Conservation (phyloP, 2,113 vertebrate species). For the Pimephales promelas region DNA sequence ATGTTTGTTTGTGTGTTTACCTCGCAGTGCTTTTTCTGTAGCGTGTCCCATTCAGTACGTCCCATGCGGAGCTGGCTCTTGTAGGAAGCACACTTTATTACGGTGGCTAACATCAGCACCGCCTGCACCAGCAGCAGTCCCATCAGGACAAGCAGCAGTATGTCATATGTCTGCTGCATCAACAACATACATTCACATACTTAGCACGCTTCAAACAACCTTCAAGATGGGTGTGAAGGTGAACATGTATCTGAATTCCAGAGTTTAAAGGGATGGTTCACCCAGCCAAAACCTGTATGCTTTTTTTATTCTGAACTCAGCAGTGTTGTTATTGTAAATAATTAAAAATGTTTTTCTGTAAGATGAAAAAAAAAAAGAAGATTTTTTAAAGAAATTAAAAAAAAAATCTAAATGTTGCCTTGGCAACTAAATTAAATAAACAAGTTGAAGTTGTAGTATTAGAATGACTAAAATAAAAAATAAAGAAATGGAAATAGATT, state of each 20-base stretch:
- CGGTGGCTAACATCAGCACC: conserved; percentile 86
- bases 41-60: conserved; percentile 63
- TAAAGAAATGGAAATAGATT: too few relatives aligned
- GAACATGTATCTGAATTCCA: neutral
- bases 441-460: too few relatives aligned
- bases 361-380: neutral
- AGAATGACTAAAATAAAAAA: too few relatives aligned
- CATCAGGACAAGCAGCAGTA: conserved; percentile 89
- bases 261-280: neutral
- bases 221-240: neutral
- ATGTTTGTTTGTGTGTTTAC: conserved; percentile 59
- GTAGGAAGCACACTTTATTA: conserved; percentile 90
- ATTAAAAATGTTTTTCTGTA: neutral
- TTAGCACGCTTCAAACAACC: neutral
- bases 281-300: neutral
- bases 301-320: neutral
- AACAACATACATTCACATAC: conserved; percentile 38
- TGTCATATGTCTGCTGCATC: conserved; percentile 84
- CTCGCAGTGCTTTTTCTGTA: conserved; percentile 65
- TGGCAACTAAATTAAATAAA: too few relatives aligned
- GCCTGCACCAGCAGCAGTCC: conserved; percentile 91
- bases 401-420: too few relatives aligned
- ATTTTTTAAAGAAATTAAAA: too few relatives aligned
- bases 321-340: neutral
- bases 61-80: conserved; percentile 78